Evolutionary conservation across 2,797 vertebrate species (phyloP), one percentile per base, ranked within the genome.

Genomic region (Phalanger gymnotis): DNA sequence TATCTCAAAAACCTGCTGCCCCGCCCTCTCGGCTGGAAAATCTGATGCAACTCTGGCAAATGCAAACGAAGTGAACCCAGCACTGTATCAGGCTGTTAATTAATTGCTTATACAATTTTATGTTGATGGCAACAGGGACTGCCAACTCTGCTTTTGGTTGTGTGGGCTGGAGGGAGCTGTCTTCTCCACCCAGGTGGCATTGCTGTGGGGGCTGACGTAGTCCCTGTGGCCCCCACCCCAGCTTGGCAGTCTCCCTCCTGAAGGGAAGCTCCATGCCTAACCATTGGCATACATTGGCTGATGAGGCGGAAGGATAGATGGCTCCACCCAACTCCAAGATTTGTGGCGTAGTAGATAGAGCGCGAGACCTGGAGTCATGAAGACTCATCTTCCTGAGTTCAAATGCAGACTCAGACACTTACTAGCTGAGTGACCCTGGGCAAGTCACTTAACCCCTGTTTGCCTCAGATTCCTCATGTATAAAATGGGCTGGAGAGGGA

Each of bases 1-100:
- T 97, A 97, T 97, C 97, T 97, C 95, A 55, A 91, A 97, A 97
- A 97, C 97, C 96, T 95, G 94, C 95, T 93, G 94, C 97, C 96
- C 96, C 89, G 31, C 97, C 96, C 96, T 96, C 96, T 95, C 94
- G 54, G 97, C 95, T 95, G 92, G 97, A 96, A 97, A 94, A 96
- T 57, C 54, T 94, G 94, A 94, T 93, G 91, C 81, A 73, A 54
- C 94, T 89, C 91, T 89, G 57, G 87, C 87, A 91, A 93, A 95
- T 90, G 92, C 94, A 92, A 94, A 96, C 91, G 91, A 61, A 87
- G 95, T 53, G 66, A 66, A 28, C 92, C 22, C 90, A 93, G 90
- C 34, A 0, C 57, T 19, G 94, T 96, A 95, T 94, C 95, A 95
- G 89, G 93, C 93, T 89, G 87, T 94, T 94, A 94, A 93, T 97